Base-by-base conservation (phyloP, 92 coral and sea anemone genomes). In the Zoanthus sansibaricus region DNA sequence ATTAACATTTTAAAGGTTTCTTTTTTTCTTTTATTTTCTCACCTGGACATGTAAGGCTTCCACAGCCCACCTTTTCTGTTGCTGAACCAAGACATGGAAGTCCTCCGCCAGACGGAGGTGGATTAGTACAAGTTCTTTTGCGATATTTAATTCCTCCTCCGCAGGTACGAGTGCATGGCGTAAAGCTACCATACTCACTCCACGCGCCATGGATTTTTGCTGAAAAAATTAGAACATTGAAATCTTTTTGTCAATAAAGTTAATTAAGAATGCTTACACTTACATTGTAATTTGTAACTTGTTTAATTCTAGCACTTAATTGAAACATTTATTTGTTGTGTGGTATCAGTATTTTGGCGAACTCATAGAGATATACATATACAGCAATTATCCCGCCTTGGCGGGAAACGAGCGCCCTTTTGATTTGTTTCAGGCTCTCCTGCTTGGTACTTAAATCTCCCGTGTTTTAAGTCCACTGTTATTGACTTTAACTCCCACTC, bases 21-120 rank as follows among this genome's bases (percentile, higher is more conserved):
- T 6, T 69, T 7, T 5, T 9, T 10, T n/a, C 74, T 69, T 2
- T 30, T 9, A 9, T 30, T 1, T 9, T 33, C 77, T 42, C 7
- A 72, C 77, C 18, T 16, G 77, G 77, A 46, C 77, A 72, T 9
- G 51, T 18, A 13, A 18, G 9, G 16, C 44, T 72, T 48, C 77
- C 77, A 45, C 77, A 72, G 5, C 5, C 30, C 31, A 72, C 54
- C 5, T 20, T n/a, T 16, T 72, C 77, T 42, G 12, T 44, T 13
- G 51, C 18, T 42, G 77, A 10, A 13, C 77, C 77, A 52, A 46
- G 52, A 46, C 77, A 72, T 1, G 77, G 51, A 42, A 42, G 8
- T 15, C 77, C 77, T 72, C 77, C 77, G 14, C 54, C 54, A 7
- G 77, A 72, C 12, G 52, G 77, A 5, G 52, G 77, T 14, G 77